Base-by-base conservation (phyloP, 2,888 invertebrate genomes). In the Ennomos erosarius region DNA sequence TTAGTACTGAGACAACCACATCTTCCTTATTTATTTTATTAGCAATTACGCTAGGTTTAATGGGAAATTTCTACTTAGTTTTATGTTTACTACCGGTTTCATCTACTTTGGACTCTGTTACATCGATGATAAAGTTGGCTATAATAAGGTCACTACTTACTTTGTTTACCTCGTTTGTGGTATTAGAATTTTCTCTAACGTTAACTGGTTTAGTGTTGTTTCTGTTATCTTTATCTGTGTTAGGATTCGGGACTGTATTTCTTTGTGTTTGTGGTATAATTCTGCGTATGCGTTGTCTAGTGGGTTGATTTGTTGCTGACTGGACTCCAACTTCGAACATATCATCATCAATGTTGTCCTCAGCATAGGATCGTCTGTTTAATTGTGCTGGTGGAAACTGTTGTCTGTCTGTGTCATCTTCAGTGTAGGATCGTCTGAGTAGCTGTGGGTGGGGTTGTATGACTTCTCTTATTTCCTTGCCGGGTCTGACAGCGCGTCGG, bases 401-500 rank as follows among this genome's bases (percentile, higher is more conserved):
- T 26, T 4, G 26, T 26, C 5, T 26, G 6, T 26, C 26, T 26
- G 26, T 26, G 26, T 26, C 6, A 6, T 26, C 26, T 26, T 26
- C 33, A 11, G 76, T 79, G 72, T 86, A 86, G 35, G 91, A 90
- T 57, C 91, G 82, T 74, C 72, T 73, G 13, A 59, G 51, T 47
- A 54, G 11, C 10, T 55, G 54, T 47, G 59, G 59, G 45, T 59
- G 50, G 1, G 54, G 78, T 59, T 82, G 79, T 59, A 68, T 79
- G 56, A 84, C 84, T 76, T 87, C 88, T 65, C 85, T 78, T 1
- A 73, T 74, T 59, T 85, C 84, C 69, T 88, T 87, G 63, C 84
- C 82, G 37, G 90, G 78, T 55, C 87, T 83, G 36, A 93, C 89
- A 0, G 94, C 92, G 46, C 84, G 91, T 55, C 93, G 88, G 50